Base-by-base conservation (phyloP, 2,888 invertebrate species). In the Microctonus aethiopoides region DNA sequence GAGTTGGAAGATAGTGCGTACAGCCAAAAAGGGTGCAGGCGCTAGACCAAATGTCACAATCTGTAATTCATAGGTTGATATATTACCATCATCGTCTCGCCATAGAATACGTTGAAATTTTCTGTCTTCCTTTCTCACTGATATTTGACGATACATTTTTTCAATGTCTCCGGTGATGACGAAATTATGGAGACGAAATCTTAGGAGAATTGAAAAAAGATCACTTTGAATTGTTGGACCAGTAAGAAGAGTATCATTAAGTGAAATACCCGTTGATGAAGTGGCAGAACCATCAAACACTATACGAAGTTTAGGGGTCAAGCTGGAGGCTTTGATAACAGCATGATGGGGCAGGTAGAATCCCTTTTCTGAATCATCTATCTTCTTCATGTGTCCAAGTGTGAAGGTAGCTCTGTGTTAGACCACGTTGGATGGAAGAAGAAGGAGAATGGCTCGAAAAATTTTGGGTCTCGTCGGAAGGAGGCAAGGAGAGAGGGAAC, bases 291-390 rank as follows among this genome's bases (percentile, higher is more conserved):
- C 81, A 46, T 82, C 80, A 63, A 80, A 84, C 0, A 83, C 81
- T 0, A 81, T 76, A 22, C 81, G 70, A 1, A 81, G 39, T 16
- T 79, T 78, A 0, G 80, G 81, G 0, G 80, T 80, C 0, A 75
- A 59, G 46, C 78, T 80, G 0, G 59, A 41, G 4, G 64, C 70
- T n/a, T 78, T 79, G 0, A 65, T 72, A 0, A 83, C 80, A 0
- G 76, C 70, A 32, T 82, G 81, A 72, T 84, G 81, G 16, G 82
- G 81, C 1, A 83, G 41, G 59, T 79, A 83, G 51, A 71, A 78
- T 1, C 68, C 68, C 2, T 63, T 52, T 10, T 60, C 39, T 5
- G 13, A 2, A 9, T 52, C 54, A 10, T 24, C 32, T 4, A 63
- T 13, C 32, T 10, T 20, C 16, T 61, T n/a, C 75, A 77, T 77